Base-by-base conservation (phyloP, 2,113 vertebrate genomes). In the Anguilla rostrata region DNA sequence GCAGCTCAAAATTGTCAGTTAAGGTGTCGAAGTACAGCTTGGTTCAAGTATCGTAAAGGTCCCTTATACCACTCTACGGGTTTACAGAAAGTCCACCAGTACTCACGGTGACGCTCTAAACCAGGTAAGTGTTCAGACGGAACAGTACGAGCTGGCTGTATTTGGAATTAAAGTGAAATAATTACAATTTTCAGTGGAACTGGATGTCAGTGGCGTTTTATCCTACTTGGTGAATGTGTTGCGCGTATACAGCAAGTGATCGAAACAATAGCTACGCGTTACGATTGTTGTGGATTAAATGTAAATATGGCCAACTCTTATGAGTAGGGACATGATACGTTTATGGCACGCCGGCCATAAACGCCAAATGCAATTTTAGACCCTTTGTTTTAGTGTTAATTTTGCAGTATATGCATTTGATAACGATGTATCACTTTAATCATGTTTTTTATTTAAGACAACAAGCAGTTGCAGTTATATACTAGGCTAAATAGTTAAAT, bases 1-100 rank as follows among this genome's bases (percentile, higher is more conserved):
- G 22, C n/a, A 34, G 39, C 41, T 78, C 26, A 16, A 39, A 60
- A 63, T 26, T 63, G 53, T 83, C 34, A 63, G 34, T 18, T 83
- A 39, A 83, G 82, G 82, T 83, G 46, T 82, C 39, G 78, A 80
- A 80, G 39, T 80, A 40, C 46, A 82, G 41, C 81, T 49, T 82
- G 53, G 26, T 22, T 53, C 5, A 81, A 40, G 39, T 43, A 40
- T 40, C 18, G 22, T 53, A 82, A 82, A 82, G 81, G 26, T 82
- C 81, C 26, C 43, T 41, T 29, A 11, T 34, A 8, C 71, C 5
- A 29, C 71, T 75, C 71, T 34, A 22, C 81, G 22, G 40, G 41
- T 82, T 41, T 82, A 82, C 81, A 26, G 41, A 82, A 82, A 82
- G 81, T 82, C 41, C 41, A 82, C 14, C 39, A 18, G 39, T 81